Conservation (phyloP, 2,888 invertebrate genomes). For the Ferrisia virgata region DNA sequence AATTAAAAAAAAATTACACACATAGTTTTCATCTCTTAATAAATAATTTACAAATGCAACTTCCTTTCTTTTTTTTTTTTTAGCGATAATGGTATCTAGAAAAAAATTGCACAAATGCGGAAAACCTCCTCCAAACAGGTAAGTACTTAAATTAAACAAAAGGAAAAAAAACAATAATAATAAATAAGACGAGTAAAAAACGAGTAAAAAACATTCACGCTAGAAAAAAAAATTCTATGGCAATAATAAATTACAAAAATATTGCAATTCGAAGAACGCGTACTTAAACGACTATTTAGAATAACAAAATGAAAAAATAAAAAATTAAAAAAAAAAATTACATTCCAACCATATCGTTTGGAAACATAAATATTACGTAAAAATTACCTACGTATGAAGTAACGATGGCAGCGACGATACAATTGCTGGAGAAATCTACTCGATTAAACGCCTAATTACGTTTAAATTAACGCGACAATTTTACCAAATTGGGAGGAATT, state of each 20-base stretch:
- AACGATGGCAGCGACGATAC: background rate
- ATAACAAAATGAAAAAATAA: background rate
- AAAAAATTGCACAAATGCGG: background rate
- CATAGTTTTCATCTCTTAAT: too few relatives aligned
- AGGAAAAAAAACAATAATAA: background rate
- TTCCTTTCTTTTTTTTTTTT: too few relatives aligned
- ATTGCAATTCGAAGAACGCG: background rate
- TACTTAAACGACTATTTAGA: background rate
- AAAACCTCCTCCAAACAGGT: background rate
- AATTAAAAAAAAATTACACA: background rate
- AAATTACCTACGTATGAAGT: background rate
- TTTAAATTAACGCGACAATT: background rate
- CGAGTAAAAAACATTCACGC: background rate
- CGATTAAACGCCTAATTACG: too few relatives aligned
- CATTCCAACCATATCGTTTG: background rate
- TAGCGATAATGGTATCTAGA: constrained; percentile 17
- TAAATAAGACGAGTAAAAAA: background rate
- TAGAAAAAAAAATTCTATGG: background rate
- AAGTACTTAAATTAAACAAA: background rate
- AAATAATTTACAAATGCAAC: too few relatives aligned
- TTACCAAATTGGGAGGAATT: constrained; percentile 11
- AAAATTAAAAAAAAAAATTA: background rate
- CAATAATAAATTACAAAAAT: background rate
- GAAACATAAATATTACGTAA: background rate
- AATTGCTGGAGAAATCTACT: background rate